phyloP scores from a whole-genome alignment of 2,888 invertebrate species.

The Lasioglossum zephyrum region DNA sequence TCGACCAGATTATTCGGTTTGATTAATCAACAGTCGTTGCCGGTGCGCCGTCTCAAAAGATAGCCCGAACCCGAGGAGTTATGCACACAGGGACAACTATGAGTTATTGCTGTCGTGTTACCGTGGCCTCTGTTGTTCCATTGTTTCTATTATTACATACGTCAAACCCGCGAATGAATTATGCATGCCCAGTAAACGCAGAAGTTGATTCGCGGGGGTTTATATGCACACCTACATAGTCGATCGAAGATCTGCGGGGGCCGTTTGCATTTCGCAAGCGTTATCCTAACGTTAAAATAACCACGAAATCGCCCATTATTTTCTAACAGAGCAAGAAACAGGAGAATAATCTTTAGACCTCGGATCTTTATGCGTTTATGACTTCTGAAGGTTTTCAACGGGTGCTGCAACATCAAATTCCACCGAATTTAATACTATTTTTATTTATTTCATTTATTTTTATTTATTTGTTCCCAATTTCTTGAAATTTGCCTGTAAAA shows the following conservation, averaged over 20 bases:
- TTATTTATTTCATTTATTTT: too few relatives aligned
- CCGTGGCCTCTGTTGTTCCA: slow-evolving; percentile 59
- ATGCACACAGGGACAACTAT: slow-evolving; percentile 43
- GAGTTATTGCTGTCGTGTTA: slow-evolving; percentile 65
- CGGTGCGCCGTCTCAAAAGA: slow-evolving; percentile 53
- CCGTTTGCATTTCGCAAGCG: neutral
- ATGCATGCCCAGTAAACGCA: slow-evolving; percentile 45
- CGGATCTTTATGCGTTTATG: too few relatives aligned
- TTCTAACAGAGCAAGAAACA: neutral
- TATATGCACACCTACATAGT: slow-evolving; percentile 19
- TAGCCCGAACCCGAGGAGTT: slow-evolving; percentile 49
- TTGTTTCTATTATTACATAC: slow-evolving; percentile 66
- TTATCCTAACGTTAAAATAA: neutral
- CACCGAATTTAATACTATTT: too few relatives aligned
- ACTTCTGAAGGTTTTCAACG: too few relatives aligned
- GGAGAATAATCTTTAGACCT: too few relatives aligned
- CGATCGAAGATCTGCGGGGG: slow-evolving; percentile 28
- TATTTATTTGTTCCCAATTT: too few relatives aligned
- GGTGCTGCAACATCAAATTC: too few relatives aligned
- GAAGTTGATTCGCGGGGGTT: slow-evolving; percentile 56
- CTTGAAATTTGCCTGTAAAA: too few relatives aligned
- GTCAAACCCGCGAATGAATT: slow-evolving; percentile 58
- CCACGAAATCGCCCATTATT: neutral
- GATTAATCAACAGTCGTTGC: slow-evolving; percentile 54
- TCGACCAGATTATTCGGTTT: slow-evolving; percentile 55